phyloP scores from a whole-genome alignment of 2,113 vertebrate genomes.

The Tichodroma muraria region DNA sequence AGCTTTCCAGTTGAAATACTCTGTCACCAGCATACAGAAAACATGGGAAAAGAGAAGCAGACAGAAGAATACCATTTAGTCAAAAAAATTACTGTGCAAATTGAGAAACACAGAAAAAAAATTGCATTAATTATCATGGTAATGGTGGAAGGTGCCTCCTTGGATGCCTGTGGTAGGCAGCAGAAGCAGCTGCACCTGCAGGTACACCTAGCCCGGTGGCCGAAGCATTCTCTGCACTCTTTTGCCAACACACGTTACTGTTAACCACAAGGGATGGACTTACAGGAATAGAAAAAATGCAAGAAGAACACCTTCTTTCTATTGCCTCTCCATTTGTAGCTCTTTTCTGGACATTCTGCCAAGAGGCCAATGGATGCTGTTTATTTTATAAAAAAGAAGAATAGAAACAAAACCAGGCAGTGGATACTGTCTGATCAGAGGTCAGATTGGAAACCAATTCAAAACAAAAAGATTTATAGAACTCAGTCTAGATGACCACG shows the following conservation, averaged over 20 bases:
- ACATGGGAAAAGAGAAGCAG: background rate
- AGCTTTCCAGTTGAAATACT: background rate
- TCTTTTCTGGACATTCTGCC: background rate
- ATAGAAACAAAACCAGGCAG: background rate
- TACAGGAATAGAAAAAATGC: background rate
- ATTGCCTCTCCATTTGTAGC: background rate
- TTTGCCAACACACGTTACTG: background rate
- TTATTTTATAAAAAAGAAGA: background rate
- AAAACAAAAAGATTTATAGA: background rate
- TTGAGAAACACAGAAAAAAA: background rate
- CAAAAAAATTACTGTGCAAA: background rate
- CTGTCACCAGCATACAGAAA: too few species aligned
- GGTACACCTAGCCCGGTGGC: fast-evolving
- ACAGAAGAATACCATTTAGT: background rate
- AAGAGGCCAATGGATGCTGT: background rate
- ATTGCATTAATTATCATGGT: background rate
- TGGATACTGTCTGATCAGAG: background rate
- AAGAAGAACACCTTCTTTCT: background rate
- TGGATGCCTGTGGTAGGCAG: background rate
- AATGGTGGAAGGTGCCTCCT: background rate
- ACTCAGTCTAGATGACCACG: too few species aligned
- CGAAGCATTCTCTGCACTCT: background rate
- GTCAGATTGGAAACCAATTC: background rate
- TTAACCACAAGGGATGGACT: background rate
- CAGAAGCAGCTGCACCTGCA: background rate